A percentile compares a stretch with the other conserved stretches of the same genome.
Conservation (phyloP, 2,113 vertebrate species). For the Indri indri region DNA sequence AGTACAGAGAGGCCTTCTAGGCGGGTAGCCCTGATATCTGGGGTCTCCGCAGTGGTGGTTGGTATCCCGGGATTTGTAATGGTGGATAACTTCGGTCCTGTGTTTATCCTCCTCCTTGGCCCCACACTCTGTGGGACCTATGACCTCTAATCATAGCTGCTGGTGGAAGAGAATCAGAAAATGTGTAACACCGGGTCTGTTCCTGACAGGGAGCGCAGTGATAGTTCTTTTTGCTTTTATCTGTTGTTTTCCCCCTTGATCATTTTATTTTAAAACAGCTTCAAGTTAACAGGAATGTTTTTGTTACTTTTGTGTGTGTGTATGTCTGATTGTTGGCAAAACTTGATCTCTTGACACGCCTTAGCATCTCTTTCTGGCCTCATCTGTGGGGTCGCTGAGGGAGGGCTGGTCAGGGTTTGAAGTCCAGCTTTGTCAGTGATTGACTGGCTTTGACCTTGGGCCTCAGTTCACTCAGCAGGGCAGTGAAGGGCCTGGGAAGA, state of each 20-base stretch:
- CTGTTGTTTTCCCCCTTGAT: rapidly evolving
- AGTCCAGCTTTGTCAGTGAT: neutral
- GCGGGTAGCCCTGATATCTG: neutral
- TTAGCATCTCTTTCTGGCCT: neutral
- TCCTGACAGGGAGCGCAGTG: neutral
- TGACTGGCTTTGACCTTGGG: neutral
- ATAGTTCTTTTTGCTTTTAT: neutral
- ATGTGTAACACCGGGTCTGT: neutral
- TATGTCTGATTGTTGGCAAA: neutral
- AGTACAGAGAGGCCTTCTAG: neutral
- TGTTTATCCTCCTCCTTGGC: neutral
- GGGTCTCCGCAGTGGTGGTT: neutral
- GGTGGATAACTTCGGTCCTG: too few species aligned
- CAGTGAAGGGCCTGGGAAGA: neutral
- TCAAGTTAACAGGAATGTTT: neutral
- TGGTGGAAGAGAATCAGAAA: neutral
- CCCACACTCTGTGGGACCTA: neutral
- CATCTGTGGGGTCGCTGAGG: neutral
- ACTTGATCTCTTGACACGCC: neutral
- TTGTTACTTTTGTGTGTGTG: neutral
- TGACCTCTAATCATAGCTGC: neutral
- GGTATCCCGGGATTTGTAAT: rapidly evolving
- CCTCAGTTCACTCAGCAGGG: neutral
- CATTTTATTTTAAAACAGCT: neutral
- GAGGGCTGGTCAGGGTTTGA: neutral